A percentile compares a stretch with the other conserved stretches of the same genome.
Conservation (phyloP, 35 echinoderm and acorn worm genomes). For the Lytechinus variegatus region DNA sequence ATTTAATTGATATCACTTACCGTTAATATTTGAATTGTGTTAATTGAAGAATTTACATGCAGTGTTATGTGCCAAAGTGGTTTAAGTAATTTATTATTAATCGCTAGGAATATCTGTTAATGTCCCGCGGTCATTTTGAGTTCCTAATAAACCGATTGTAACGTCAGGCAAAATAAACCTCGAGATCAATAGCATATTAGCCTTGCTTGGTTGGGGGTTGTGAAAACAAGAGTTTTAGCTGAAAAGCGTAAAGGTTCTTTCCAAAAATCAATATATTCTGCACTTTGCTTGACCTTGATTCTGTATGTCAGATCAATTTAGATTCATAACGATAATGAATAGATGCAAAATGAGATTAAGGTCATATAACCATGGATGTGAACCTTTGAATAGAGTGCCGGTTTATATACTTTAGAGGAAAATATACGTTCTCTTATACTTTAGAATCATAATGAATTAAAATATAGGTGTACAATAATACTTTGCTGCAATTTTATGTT, state of each 20-base stretch:
- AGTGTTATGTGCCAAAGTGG: background rate
- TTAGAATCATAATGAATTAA: too few species aligned
- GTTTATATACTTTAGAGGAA: too few species aligned
- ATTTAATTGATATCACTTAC: too few species aligned
- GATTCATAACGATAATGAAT: conserved; percentile 5
- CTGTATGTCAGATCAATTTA: background rate
- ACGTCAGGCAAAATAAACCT: background rate
- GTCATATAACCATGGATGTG: background rate
- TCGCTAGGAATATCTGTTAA: background rate
- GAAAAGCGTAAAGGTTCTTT: background rate
- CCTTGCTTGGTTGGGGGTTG: background rate
- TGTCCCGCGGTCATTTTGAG: background rate
- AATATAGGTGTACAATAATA: too few species aligned
- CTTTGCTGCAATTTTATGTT: too few species aligned
- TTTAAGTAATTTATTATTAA: background rate
- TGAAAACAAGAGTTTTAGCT: background rate
- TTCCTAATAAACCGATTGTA: background rate
- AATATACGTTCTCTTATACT: too few species aligned
- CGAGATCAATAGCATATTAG: background rate
- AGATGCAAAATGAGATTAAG: background rate
- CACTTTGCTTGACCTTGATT: background rate
- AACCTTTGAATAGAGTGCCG: background rate
- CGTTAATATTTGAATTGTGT: too few species aligned
- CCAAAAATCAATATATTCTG: background rate
- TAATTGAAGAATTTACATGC: too few species aligned